Percentiles rank a stretch among this genome's conserved stretches.
These are phyloP conservation scores for Hexactinellida sp. DNA, from an alignment of 37 sponge, comb jelly and placozoan species.

Conservation along the genomic window DNA sequence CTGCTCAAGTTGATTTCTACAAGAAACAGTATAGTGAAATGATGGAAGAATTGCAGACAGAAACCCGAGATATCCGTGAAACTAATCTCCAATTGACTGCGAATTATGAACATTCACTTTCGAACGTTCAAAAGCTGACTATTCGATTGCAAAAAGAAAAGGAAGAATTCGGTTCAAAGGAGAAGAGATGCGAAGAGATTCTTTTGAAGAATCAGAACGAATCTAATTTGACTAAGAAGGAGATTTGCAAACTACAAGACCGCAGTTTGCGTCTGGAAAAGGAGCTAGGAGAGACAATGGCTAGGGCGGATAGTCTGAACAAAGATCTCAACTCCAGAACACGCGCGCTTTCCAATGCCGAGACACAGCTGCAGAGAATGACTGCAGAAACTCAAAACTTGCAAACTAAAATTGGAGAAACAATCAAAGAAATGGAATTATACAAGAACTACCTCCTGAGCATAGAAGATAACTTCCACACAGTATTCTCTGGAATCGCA, in stretches of 20 bases:
- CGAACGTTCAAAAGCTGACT: neutral
- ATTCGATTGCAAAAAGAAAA: neutral
- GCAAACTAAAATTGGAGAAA: neutral
- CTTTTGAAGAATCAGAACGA: neutral
- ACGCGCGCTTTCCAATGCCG: neutral
- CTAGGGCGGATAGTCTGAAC: neutral
- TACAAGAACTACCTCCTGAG: neutral
- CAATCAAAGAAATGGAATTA: neutral
- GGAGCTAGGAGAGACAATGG: neutral
- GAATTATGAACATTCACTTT: neutral
- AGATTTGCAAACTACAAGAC: neutral
- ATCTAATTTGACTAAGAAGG: neutral
- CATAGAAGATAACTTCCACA: neutral
- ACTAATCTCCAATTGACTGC: neutral
- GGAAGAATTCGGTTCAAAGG: neutral
- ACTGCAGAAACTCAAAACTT: neutral
- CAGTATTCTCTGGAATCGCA: neutral
- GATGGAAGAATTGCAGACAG: conserved; percentile 4
- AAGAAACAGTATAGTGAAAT: neutral
- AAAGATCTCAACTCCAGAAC: neutral
- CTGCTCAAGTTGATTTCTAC: neutral
- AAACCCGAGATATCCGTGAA: neutral
- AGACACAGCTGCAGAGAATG: neutral
- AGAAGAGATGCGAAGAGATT: neutral
- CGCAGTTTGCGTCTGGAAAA: neutral